Evolutionary conservation across 1,140 invertebrate species (phyloP).

Genomic region (Drosophila gunungcola): DNA sequence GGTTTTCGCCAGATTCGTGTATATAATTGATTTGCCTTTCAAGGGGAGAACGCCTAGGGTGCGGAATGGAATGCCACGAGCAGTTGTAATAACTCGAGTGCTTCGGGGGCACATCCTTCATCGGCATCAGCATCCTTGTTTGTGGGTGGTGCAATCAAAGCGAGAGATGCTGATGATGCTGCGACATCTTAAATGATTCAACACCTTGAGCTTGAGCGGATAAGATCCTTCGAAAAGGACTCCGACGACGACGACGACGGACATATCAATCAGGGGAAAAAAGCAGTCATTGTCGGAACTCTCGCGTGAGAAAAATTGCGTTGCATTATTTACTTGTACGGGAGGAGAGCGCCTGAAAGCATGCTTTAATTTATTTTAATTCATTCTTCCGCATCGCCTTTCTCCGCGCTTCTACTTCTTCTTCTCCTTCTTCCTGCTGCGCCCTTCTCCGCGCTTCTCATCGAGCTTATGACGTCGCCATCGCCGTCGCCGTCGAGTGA

Average conservation of each 20-base stretch:
- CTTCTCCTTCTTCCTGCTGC: background rate
- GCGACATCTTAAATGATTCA: slow-evolving; percentile 77
- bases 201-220: slow-evolving; percentile 71
- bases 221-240: slow-evolving; percentile 53
- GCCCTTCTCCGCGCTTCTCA: background rate
- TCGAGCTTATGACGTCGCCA: slow-evolving; percentile 26
- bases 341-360: slow-evolving; percentile 69
- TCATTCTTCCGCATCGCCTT: slow-evolving; percentile 51
- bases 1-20: slow-evolving; percentile 35
- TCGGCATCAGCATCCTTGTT: slow-evolving; percentile 17
- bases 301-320: slow-evolving; percentile 72
- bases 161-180: slow-evolving; percentile 35
- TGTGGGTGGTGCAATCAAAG: slow-evolving; percentile 61
- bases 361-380: slow-evolving; percentile 84
- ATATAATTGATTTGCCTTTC: slow-evolving; percentile 68
- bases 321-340: slow-evolving; percentile 78
- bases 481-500: slow-evolving; percentile 54
- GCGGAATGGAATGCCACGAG: slow-evolving; percentile 52
- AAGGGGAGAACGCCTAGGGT: background rate
- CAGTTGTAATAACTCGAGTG: slow-evolving; percentile 67
- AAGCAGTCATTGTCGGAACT: slow-evolving; percentile 29
- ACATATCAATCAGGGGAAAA: slow-evolving; percentile 72
- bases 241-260: slow-evolving; percentile 45
- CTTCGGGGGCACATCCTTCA: slow-evolving; percentile 43
- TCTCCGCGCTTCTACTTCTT: background rate